Conservation (phyloP, 2,888 invertebrate genomes). For the Erebia ligea region DNA sequence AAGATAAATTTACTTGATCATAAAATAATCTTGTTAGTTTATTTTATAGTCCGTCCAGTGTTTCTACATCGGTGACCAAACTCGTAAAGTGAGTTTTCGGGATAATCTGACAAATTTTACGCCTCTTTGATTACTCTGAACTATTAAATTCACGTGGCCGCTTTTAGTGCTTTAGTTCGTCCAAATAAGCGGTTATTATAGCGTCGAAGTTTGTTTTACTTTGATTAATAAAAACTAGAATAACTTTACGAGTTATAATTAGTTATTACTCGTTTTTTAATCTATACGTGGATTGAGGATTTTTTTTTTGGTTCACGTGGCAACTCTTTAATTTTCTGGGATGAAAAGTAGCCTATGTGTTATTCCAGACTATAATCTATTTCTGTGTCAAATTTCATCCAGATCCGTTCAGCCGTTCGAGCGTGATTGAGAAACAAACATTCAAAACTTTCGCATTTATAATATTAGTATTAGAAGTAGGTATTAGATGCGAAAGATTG, state of each 20-base stretch:
- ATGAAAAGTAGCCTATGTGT: no score
- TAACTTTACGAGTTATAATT: neutral
- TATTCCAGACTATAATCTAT: no score
- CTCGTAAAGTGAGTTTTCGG: conserved; percentile 65
- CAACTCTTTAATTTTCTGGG: no score
- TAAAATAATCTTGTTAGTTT: neutral
- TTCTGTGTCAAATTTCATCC: no score
- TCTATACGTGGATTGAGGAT: no score
- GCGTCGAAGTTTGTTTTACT: conserved; percentile 15
- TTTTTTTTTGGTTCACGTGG: no score
- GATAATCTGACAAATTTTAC: conserved; percentile 72
- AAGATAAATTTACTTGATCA: no score
- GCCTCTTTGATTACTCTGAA: conserved; percentile 64
- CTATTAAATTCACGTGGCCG: conserved; percentile 43
- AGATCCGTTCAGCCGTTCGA: no score
- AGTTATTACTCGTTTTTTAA: neutral
- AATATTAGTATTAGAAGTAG: no score
- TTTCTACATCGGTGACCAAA: conserved; percentile 41
- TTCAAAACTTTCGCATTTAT: no score
- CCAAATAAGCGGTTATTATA: conserved; percentile 25
- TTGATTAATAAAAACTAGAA: conserved; percentile 19
- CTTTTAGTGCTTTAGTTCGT: conserved; percentile 26
- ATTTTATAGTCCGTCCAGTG: conserved; percentile 44
- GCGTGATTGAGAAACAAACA: no score
- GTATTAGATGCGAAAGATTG: no score